Conservation (phyloP, 2,888 invertebrate species). For the Sinotaia quadrata region DNA sequence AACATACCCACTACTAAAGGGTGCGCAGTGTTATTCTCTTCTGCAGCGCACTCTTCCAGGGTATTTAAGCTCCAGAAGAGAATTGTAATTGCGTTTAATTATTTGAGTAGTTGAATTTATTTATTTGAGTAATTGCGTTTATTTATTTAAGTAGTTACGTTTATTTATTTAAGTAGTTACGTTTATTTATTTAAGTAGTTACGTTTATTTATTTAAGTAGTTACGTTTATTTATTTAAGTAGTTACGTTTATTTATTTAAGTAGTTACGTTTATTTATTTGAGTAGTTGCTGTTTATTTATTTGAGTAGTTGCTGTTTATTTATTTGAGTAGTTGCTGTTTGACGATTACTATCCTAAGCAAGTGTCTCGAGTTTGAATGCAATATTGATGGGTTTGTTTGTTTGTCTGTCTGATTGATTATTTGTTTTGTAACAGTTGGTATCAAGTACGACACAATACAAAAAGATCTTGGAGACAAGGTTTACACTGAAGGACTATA, state of each 20-base stretch:
- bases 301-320: no score
- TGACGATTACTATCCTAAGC: neutral
- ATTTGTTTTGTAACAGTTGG: no score
- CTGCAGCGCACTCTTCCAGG: no score
- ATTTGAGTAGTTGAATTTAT: neutral
- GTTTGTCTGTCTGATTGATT: constrained; percentile 23
- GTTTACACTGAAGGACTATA: constrained; percentile 64
- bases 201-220: neutral
- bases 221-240: no score
- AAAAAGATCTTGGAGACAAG: constrained; percentile 50
- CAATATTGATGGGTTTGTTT: neutral
- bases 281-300: no score
- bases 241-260: no score
- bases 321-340: neutral
- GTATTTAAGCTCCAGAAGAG: neutral
- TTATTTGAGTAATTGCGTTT: neutral
- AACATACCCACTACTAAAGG: no score
- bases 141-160: neutral
- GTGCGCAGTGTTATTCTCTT: no score
- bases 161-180: neutral
- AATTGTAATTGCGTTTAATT: neutral
- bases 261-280: no score
- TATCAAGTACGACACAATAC: constrained; percentile 64
- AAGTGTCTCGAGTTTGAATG: neutral
- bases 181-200: neutral